phyloP scores from a whole-genome alignment of 1,140 invertebrate genomes.

The Euura lappo region DNA sequence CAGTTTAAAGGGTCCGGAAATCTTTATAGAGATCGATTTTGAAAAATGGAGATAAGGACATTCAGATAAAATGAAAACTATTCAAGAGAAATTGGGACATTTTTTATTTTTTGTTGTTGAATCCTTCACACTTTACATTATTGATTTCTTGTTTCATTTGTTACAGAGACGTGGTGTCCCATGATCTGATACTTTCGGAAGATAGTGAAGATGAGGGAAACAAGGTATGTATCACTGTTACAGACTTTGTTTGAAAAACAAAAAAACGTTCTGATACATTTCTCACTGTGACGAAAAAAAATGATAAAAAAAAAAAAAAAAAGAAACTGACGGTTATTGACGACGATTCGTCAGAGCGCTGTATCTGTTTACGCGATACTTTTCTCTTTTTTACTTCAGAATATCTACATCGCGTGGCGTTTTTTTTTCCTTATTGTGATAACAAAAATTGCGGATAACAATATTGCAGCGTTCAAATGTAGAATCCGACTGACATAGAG shows the following conservation, averaged over 20 bases:
- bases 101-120: conserved; percentile 13
- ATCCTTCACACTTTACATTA: conserved; percentile 24
- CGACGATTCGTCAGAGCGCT: too few species aligned
- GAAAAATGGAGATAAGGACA: not conserved
- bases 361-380: too few species aligned
- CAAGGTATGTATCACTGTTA: conserved; percentile 30
- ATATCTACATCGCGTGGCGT: too few species aligned
- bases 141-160: conserved; percentile 23
- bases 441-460: too few species aligned
- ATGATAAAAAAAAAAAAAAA: not conserved
- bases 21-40: too few species aligned
- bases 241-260: too few species aligned
- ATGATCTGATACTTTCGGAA: conserved; percentile 66
- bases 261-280: not conserved
- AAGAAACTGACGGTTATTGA: not conserved
- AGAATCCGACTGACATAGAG: too few species aligned
- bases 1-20: too few species aligned
- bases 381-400: too few species aligned
- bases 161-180: conserved; percentile 64
- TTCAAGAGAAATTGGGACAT: conserved; percentile 12
- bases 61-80: conserved; percentile 4
- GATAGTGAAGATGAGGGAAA: conserved; percentile 64
- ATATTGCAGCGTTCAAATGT: too few species aligned
- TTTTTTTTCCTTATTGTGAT: too few species aligned
- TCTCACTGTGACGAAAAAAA: not conserved